Evolutionary conservation across 2,797 vertebrate species (phyloP).

Genomic region (Momotus momota): DNA sequence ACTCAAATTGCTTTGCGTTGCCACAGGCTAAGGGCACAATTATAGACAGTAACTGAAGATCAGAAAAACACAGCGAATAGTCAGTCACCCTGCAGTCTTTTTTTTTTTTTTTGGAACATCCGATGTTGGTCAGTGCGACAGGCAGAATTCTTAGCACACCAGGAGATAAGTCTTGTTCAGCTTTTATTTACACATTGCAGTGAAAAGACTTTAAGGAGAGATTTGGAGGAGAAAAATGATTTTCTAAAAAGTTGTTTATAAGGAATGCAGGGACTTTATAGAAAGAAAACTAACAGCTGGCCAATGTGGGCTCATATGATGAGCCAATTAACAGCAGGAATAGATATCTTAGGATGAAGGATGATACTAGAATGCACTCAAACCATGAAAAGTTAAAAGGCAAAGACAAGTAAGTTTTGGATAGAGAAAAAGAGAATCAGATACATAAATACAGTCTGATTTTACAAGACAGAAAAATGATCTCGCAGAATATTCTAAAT

Average conservation of each 20-base stretch:
- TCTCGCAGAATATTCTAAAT: constrained; percentile 37
- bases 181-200: background rate
- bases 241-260: constrained; percentile 22
- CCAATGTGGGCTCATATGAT: background rate
- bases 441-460: constrained; percentile 40
- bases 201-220: constrained; percentile 7
- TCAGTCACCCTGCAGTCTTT: background rate
- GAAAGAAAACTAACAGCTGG: constrained; percentile 43
- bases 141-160: constrained; percentile 31
- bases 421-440: background rate
- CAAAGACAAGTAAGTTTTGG: constrained; percentile 36
- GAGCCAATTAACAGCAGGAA: constrained; percentile 59
- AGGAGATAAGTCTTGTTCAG: background rate
- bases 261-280: background rate
- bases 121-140: background rate
- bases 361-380: constrained; percentile 7
- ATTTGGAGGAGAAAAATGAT: background rate
- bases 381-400: constrained; percentile 17
- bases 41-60: background rate
- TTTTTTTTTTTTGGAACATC: background rate
- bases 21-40: background rate
- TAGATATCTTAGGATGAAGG: background rate
- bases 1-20: background rate
- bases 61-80: background rate
- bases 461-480: constrained; percentile 29